Conservation (phyloP, 2,797 vertebrate genomes). For the Pantherophis alleghaniensis region DNA sequence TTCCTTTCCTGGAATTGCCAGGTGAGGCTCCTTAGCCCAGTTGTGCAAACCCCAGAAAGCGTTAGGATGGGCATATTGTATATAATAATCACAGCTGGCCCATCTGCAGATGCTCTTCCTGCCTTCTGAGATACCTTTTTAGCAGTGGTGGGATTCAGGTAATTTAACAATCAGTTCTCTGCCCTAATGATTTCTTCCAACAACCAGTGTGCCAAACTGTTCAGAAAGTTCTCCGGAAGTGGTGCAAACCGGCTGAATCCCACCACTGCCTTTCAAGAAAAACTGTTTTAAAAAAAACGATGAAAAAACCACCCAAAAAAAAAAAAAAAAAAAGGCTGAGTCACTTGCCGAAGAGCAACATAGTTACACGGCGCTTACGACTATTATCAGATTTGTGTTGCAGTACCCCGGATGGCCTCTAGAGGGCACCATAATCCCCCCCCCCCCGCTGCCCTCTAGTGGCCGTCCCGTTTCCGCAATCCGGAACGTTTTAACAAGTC, state of each 20-base stretch:
- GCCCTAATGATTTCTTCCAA: too few species aligned
- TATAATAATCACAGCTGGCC: neutral
- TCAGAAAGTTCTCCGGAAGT: too few species aligned
- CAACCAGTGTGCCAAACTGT: too few species aligned
- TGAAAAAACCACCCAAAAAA: neutral
- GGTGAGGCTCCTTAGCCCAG: neutral
- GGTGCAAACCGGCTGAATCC: too few species aligned
- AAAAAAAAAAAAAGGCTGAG: neutral
- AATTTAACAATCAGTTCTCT: too few species aligned
- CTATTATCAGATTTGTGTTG: neutral
- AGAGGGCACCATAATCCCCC: neutral
- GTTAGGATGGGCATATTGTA: neutral
- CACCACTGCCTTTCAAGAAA: neutral
- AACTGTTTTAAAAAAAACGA: neutral
- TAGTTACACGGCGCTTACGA: accelerated
- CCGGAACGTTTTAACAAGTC: neutral
- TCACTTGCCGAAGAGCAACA: neutral
- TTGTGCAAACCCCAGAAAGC: neutral
- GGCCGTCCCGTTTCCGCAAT: neutral
- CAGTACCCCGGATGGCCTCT: neutral
- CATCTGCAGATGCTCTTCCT: neutral
- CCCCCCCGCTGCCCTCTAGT: neutral
- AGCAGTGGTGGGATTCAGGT: too few species aligned
- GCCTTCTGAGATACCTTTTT: neutral
- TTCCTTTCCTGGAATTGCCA: neutral